Evolutionary conservation across 2,888 invertebrate genomes (phyloP).

Genomic region (Drosophila nr. fundita): DNA sequence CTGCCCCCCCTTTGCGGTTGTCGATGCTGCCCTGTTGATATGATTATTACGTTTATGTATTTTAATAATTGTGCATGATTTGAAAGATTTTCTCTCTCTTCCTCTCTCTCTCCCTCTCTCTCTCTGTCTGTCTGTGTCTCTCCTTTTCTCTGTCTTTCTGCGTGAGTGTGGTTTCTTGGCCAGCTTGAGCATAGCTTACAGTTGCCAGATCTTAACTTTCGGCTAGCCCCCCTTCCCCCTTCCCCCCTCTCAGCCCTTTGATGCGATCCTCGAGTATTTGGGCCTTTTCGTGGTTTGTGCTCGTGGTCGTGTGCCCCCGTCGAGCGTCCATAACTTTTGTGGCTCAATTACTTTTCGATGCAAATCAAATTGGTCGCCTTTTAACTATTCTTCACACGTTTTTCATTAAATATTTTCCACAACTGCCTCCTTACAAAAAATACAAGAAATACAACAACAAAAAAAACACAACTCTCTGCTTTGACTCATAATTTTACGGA

Average conservation of each 20-base stretch:
- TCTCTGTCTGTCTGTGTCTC: background rate
- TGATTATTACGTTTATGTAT: conserved; percentile 84
- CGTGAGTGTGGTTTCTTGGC: conserved; percentile 19
- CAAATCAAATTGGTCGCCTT: conserved; percentile 81
- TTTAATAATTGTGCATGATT: conserved; percentile 83
- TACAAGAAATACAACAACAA: background rate
- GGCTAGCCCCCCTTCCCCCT: background rate
- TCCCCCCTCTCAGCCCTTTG: background rate
- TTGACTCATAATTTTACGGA: conserved; percentile 61
- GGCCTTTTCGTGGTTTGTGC: conserved; percentile 12
- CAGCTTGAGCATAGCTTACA: conserved; percentile 15
- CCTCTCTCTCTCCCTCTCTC: conserved; percentile 5
- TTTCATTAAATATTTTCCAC: conserved; percentile 68
- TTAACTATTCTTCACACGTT: conserved; percentile 82
- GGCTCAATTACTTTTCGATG: conserved; percentile 82
- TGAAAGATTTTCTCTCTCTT: conserved; percentile 61
- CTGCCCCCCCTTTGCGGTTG: conserved; percentile 24
- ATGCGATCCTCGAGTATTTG: conserved; percentile 11
- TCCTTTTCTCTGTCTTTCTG: background rate
- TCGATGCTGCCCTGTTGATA: conserved; percentile 80
- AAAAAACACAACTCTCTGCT: conserved; percentile 36
- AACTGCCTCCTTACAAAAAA: conserved; percentile 16
- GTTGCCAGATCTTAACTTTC: conserved; percentile 21
- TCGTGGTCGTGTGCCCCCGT: conserved; percentile 72
- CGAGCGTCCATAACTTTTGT: conserved; percentile 75